phyloP scores from a whole-genome alignment of 2,888 invertebrate species.

The Podotricha telesiphe region DNA sequence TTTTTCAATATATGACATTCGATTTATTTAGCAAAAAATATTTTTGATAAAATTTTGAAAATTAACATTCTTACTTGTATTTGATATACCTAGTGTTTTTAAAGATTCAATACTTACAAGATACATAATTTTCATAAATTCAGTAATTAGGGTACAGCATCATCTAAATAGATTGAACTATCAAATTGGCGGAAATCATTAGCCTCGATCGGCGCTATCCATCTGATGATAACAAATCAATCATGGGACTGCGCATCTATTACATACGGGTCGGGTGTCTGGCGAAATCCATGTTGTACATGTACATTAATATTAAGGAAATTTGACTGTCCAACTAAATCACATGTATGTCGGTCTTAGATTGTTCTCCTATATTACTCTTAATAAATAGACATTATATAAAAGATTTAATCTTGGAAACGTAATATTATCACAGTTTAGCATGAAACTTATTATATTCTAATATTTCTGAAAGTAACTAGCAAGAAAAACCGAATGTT shows the following conservation, averaged over 20 bases:
- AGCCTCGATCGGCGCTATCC: constrained; percentile 39
- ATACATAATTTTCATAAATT: not conserved
- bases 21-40: too few relatives aligned
- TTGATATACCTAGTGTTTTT: not conserved
- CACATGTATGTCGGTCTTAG: not conserved
- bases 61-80: too few relatives aligned
- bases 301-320: constrained; percentile 19
- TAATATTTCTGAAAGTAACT: too few relatives aligned
- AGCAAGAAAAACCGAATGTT: too few relatives aligned
- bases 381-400: not conserved
- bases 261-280: constrained; percentile 39
- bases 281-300: constrained; percentile 22
- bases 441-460: too few relatives aligned
- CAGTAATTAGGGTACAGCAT: constrained; percentile 25
- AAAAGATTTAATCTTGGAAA: too few relatives aligned
- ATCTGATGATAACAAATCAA: constrained; percentile 45
- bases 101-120: not conserved
- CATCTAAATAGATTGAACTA: constrained; percentile 38
- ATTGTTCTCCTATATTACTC: not conserved
- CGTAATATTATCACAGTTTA: too few relatives aligned
- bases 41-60: too few relatives aligned
- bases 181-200: constrained; percentile 41
- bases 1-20: too few relatives aligned
- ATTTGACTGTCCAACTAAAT: constrained; percentile 16
- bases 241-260: constrained; percentile 43